These are phyloP conservation scores for Emys orbicularis DNA, from an alignment of 2,797 vertebrate species.

Conservation along the genomic window DNA sequence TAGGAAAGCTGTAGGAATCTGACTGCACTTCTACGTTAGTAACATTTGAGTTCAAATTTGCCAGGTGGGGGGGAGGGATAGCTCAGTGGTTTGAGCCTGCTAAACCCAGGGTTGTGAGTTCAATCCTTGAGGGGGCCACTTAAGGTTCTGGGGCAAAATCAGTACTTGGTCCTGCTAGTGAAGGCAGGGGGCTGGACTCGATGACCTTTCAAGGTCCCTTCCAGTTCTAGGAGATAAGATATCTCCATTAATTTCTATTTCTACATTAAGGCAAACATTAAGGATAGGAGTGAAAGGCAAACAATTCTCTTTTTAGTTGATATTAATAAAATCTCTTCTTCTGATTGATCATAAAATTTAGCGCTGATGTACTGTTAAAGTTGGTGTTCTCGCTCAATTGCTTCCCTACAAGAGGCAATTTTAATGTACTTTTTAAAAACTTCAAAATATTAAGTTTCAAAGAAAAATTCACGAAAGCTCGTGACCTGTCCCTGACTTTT, in stretches of 20 bases:
- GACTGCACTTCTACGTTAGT: not conserved
- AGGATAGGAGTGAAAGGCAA: not conserved
- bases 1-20: not conserved
- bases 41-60: not conserved
- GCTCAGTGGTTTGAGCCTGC: no score
- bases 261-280: not conserved
- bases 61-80: not conserved
- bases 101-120: no score
- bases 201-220: no score
- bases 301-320: not conserved
- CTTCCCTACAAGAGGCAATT: not conserved
- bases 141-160: no score
- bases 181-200: no score
- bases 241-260: no score
- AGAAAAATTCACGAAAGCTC: no score
- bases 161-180: no score
- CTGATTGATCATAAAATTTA: not conserved
- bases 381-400: not conserved
- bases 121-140: no score
- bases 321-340: not conserved
- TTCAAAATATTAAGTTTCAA: not conserved
- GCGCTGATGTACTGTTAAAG: not conserved
- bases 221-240: no score
- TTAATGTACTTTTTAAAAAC: slow-evolving; percentile 1
- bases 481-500: no score